Base-by-base conservation (phyloP, 2,113 vertebrate species). In the Oncorhynchus kisutch region DNA sequence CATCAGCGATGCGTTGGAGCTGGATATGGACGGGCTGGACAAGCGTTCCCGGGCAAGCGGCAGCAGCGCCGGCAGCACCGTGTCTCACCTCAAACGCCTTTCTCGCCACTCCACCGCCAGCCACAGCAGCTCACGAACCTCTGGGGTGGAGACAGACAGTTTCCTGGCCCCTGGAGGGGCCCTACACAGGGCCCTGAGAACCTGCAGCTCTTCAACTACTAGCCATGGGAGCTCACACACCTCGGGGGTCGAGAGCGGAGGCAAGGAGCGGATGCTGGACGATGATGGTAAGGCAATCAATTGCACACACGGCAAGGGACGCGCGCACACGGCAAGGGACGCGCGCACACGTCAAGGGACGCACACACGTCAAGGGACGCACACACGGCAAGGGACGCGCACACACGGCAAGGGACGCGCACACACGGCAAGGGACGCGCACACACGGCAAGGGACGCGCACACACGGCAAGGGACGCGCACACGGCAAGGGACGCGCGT, bases 101-200 rank as follows among this genome's bases (percentile, higher is more conserved):
- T 98, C 96, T 0, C 95, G 96, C 20, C 96, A 96, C 80, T 99
- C 97, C 78, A 97, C 95, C 0, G 67, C 95, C 84, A 98, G 97
- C 91, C 97, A 97, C 84, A 91, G 97, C 92, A 99, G 98, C 91
- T 98, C 97, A 3, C 97, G 97, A 91, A 99, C 98, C 11, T 99
- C 98, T 0, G 98, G 98, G 88, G 96, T 99, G 0, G 98, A 98
- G 88, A 88, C 94, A 0, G 98, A 97, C 3, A 92, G 39, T 45
- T 45, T 45, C 9, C 39, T 45, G 8, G 39, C 39, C 39, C 39
- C 39, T 9, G 9, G 93, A 0, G 88, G 94, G 1, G 77, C 94
- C 0, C 81, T 92, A 0, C 96, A 96, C 87, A 86, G 94, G 78
- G 95, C 95, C 34, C 94, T 97, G 74, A 91, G 95, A 57, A 95